A percentile compares a stretch with the other conserved stretches of the same genome.
Evolutionary conservation across 2,113 vertebrate species (phyloP).

Genomic region (Peromyscus leucopus): DNA sequence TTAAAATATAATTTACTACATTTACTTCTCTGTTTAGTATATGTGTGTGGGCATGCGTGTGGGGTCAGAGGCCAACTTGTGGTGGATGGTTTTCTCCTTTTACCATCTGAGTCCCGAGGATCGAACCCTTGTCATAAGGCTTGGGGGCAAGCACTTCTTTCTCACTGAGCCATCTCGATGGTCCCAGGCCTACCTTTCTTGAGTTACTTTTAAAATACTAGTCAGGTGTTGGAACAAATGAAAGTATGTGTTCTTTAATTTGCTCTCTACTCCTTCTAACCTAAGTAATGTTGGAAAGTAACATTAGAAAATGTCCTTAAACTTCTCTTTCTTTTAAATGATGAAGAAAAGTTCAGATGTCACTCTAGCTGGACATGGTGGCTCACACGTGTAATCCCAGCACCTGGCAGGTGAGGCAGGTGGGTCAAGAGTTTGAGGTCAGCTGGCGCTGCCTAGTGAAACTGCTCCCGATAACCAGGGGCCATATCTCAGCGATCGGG

Average conservation of each 20-base stretch:
- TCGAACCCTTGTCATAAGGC: neutral
- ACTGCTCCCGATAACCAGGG: neutral
- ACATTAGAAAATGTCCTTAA: neutral
- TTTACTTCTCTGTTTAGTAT: neutral
- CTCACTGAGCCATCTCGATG: neutral
- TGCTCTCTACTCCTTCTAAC: neutral
- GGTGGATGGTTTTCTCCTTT: neutral
- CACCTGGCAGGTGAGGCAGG: neutral
- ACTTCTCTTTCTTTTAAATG: neutral
- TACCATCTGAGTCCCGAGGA: neutral
- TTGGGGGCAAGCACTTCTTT: neutral
- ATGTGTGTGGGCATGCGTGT: neutral
- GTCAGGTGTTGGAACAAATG: neutral
- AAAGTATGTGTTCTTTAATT: neutral
- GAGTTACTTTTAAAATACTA: neutral
- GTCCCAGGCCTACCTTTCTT: neutral
- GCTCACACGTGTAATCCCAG: neutral
- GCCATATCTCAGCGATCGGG: neutral
- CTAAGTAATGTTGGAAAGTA: neutral
- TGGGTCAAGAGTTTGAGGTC: neutral
- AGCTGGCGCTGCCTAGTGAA: neutral
- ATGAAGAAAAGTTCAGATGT: neutral
- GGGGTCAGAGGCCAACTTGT: neutral
- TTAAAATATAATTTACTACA: neutral
- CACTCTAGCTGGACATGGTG: neutral